phyloP scores from a whole-genome alignment of 2,797 vertebrate species.

The Coluber constrictor region DNA sequence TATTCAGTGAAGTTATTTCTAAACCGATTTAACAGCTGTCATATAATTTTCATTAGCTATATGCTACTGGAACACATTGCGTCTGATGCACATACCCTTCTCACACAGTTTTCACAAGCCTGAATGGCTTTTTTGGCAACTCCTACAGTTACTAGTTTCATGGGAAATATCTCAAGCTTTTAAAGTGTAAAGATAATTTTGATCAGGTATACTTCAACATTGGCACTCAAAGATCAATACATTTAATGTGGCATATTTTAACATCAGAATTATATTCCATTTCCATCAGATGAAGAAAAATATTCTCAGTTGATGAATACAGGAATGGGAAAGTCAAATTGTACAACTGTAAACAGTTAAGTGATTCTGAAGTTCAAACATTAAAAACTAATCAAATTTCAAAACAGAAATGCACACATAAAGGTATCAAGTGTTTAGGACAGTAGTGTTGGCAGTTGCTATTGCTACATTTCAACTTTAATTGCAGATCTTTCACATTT shows the following conservation, averaged over 20 bases:
- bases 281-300: not conserved
- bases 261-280: not conserved
- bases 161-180: not conserved
- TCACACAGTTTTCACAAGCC: not conserved
- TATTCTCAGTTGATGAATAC: not conserved
- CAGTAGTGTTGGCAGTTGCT: not conserved
- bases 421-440: not conserved
- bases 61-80: not conserved
- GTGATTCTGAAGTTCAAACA: not conserved
- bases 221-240: not conserved
- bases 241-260: not conserved
- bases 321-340: not conserved
- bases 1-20: not conserved
- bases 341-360: not conserved
- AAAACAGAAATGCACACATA: not conserved
- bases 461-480: not conserved
- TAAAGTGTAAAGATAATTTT: not conserved
- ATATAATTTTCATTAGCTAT: not conserved
- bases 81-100: not conserved
- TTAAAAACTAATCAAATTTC: not conserved
- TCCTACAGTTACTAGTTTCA: not conserved
- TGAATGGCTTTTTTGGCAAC: not conserved
- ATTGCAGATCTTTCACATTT: not conserved
- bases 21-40: not conserved
- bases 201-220: not conserved